A percentile compares a stretch with the other conserved stretches of the same genome.
Conservation (phyloP, 2,797 vertebrate genomes). For the Xenentodon cancila region DNA sequence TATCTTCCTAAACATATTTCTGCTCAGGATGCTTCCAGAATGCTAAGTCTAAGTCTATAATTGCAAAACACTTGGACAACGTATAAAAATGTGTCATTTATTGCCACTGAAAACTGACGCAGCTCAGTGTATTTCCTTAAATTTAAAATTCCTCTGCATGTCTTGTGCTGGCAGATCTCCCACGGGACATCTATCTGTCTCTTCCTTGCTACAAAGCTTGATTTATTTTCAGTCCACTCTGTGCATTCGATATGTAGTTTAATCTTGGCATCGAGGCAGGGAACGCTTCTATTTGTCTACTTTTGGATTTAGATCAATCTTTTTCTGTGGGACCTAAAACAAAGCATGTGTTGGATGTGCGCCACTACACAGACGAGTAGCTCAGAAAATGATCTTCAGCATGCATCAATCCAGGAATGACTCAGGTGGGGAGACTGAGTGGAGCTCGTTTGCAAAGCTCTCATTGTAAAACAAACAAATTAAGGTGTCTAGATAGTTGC, state of each 20-base stretch:
- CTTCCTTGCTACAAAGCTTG: constrained; percentile 63
- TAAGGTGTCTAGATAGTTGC: constrained; percentile 35
- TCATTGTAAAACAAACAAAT: constrained; percentile 67
- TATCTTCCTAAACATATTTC: constrained; percentile 44
- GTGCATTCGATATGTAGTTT: constrained; percentile 64
- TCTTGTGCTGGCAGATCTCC: constrained; percentile 54
- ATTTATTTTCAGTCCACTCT: constrained; percentile 68
- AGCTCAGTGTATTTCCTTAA: constrained; percentile 42
- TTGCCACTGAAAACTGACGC: constrained; percentile 44
- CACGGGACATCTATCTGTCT: constrained; percentile 57
- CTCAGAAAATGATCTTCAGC: constrained; percentile 75
- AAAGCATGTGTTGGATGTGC: constrained; percentile 73
- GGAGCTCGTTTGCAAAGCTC: constrained; percentile 55
- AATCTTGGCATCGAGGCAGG: constrained; percentile 70
- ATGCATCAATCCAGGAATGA: constrained; percentile 68
- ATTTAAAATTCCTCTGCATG: constrained; percentile 59
- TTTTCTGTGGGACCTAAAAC: constrained; percentile 73
- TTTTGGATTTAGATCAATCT: constrained; percentile 70
- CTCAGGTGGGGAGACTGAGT: constrained; percentile 67
- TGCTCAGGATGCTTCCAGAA: constrained; percentile 23
- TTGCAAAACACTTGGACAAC: constrained; percentile 50
- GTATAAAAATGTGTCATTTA: constrained; percentile 31
- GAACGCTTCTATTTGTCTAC: constrained; percentile 64
- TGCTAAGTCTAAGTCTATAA: constrained; percentile 30
- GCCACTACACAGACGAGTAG: constrained; percentile 73